Percentiles rank a stretch among this genome's conserved stretches.
Evolutionary conservation across 1,140 invertebrate species (phyloP).

Genomic region (Achatina immaculata): DNA sequence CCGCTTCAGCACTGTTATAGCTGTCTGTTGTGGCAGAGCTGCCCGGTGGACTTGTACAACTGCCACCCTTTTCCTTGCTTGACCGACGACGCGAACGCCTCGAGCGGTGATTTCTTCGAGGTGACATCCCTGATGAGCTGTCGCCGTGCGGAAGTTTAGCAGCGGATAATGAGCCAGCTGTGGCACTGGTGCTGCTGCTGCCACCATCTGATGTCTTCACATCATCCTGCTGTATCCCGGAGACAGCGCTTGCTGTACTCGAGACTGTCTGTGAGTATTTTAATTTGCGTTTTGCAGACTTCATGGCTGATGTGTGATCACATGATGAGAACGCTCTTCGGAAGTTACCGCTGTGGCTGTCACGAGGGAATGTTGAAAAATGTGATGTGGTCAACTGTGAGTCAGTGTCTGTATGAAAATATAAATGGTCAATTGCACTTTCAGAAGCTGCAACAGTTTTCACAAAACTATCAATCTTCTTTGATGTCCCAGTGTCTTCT

Average conservation of each 20-base stretch:
- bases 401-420: slow-evolving; percentile 47
- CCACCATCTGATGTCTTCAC: background rate
- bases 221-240: background rate
- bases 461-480: background rate
- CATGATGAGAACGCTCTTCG: slow-evolving; percentile 44
- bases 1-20: slow-evolving; percentile 36
- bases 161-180: background rate
- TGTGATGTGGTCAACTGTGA: slow-evolving; percentile 35
- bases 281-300: slow-evolving; percentile 53
- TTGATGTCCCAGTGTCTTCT: slow-evolving; percentile 77
- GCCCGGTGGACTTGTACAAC: background rate
- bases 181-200: background rate
- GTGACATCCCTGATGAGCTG: background rate
- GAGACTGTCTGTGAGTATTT: slow-evolving; percentile 38
- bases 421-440: slow-evolving; percentile 77
- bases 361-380: slow-evolving; percentile 53
- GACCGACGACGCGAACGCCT: background rate
- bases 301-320: slow-evolving; percentile 32
- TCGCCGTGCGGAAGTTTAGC: background rate
- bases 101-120: background rate
- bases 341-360: slow-evolving; percentile 30
- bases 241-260: background rate
- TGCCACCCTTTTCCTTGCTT: slow-evolving; percentile 10
- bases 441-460: slow-evolving; percentile 84
- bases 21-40: slow-evolving; percentile 45